Conservation (phyloP, 2,797 vertebrate species). For the Alca torda region DNA sequence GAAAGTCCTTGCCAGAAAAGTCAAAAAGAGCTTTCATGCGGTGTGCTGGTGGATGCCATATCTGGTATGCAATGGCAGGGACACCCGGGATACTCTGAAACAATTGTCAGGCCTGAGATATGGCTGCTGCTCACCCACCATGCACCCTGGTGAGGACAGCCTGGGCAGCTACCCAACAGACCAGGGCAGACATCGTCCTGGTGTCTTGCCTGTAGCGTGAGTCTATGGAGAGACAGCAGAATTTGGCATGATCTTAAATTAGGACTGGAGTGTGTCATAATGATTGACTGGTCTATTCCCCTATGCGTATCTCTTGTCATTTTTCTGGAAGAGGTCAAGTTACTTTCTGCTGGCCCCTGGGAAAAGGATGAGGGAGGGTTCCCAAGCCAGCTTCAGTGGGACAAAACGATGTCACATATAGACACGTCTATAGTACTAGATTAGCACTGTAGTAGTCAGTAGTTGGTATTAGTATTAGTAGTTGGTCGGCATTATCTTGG, state of each 20-base stretch:
- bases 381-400: neutral
- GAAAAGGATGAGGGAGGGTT: neutral
- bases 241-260: neutral
- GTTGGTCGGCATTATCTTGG: neutral
- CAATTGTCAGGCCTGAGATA: neutral
- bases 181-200: neutral
- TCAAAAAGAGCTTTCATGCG: neutral
- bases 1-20: neutral
- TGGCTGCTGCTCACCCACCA: neutral
- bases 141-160: neutral
- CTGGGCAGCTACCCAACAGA: neutral
- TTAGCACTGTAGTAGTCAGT: neutral
- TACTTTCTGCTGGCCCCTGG: neutral
- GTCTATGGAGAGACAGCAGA: neutral
- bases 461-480: neutral
- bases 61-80: neutral
- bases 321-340: neutral
- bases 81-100: neutral
- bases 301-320: neutral
- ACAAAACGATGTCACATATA: neutral
- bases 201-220: neutral
- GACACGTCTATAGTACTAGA: accelerated
- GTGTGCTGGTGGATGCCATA: neutral
- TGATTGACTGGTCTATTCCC: neutral
- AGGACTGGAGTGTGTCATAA: neutral